A percentile compares a stretch with the other conserved stretches of the same genome.
Conservation (phyloP, 2,888 invertebrate species). For the Sympetrum striolatum region DNA sequence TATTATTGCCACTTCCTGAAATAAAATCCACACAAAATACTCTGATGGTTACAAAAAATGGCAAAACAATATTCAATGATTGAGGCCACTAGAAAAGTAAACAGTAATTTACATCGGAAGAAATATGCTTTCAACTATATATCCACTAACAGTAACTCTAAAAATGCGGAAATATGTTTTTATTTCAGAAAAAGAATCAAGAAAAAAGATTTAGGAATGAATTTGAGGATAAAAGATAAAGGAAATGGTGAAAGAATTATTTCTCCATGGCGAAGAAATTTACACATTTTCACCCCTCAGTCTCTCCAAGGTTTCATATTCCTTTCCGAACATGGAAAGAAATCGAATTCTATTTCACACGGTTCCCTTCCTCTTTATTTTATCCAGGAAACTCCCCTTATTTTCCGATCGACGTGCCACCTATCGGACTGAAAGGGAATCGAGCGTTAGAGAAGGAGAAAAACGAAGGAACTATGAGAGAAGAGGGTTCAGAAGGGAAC, state of each 20-base stretch:
- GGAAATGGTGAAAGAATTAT: background rate
- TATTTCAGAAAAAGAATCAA: too few species aligned
- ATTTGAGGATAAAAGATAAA: too few species aligned
- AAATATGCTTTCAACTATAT: too few species aligned
- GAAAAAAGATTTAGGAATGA: background rate
- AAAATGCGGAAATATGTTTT: too few species aligned
- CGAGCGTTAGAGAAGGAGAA: background rate
- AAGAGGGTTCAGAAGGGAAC: background rate
- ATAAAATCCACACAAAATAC: too few species aligned
- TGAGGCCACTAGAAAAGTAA: too few species aligned
- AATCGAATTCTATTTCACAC: constrained; percentile 23
- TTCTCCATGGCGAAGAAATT: background rate
- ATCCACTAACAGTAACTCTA: too few species aligned
- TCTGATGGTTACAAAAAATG: too few species aligned
- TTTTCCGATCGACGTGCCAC: background rate
- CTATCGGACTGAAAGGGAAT: background rate
- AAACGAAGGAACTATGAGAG: background rate
- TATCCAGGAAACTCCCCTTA: background rate
- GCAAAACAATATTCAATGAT: too few species aligned
- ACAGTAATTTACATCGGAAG: too few species aligned
- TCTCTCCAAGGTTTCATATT: constrained; percentile 17
- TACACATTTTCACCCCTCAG: background rate
- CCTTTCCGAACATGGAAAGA: background rate
- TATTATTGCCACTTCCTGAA: too few species aligned
- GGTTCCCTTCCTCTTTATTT: background rate